Base-by-base conservation (phyloP, 2,113 vertebrate genomes). In the Morphnarchus princeps region DNA sequence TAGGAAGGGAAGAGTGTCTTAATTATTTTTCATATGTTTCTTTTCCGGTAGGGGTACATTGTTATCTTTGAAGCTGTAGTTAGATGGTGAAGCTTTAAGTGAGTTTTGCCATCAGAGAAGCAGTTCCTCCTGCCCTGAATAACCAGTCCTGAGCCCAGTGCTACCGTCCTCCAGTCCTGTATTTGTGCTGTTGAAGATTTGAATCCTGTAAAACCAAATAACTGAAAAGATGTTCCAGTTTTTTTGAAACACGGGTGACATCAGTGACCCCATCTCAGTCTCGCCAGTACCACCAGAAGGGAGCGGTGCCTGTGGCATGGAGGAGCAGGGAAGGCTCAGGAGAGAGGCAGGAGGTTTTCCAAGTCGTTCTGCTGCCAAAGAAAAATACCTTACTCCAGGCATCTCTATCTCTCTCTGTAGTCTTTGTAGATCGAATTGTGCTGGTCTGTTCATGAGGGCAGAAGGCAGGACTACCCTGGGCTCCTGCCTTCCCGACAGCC, bases 81-180 rank as follows among this genome's bases (percentile, higher is more conserved):
- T 86, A 38, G 80, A 25, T 34, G 34, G 19, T 42, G 29, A 70
- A 83, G 50, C 43, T 87, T 87, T 47, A 62, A 54, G 40, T 10
- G n/a, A 59, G 28, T 54, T 90, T 66, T 81, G 63, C 82, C 38
- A 11, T 59, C 66, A 43, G 32, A 62, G 43, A 26, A 76, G 31
- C 14, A 86, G 55, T 13, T 63, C 26, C 42, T 63, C 29, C 45
- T 74, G 50, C 25, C 32, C 50, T 43, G 42, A 66, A 7, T n/a
- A 49, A 20, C 38, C 29, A 38, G 7, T 55, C 36, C 71, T 77
- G 40, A 76, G 38, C 19, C 12, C 49, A 34, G 13, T 70, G 59
- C 18, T 57, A 0, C 31, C 1, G 0, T 70, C 69, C 14, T 40
- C 8, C 31, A 42, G 50, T 59, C 77, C 59, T 9, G 3, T 40